Evolutionary conservation across 53 echinoderm and acorn worm genomes (phyloP), one percentile per base, ranked within the genome.

Genomic region (Stichopus horrens): DNA sequence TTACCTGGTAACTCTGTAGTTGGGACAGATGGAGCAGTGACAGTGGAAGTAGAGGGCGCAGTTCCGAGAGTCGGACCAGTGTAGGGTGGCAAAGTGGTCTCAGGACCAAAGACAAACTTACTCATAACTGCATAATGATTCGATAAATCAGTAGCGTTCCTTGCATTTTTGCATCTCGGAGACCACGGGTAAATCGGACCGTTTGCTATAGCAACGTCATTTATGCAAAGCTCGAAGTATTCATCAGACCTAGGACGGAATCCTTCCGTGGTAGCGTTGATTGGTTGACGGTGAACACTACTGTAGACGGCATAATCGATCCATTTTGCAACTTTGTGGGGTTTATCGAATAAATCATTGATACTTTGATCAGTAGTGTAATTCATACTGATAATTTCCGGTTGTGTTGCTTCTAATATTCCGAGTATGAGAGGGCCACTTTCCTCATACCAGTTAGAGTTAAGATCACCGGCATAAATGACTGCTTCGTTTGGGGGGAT

Each of bases 121-220:
- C 92, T 95, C 37, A 95, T 77, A 51, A 96, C 97, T 5, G 97
- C 88, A 52, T 88, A 96, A 52, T 96, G 97, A 76, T 96, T 95
- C 6, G 97, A 91, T 9, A 96, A 56, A 80, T 96, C 96, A 4
- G 91, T 90, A 54, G 93, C 88, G 51, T 83, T 87, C 74, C 83
- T 95, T 57, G 14, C 14, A 11, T 75, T 75, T 74, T 87, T 14
- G 55, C 87, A 87, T 75, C 87, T n/a, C 13, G n/a, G n/a, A 19
- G 87, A 87, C 74, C 74, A 87, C 14, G 87, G 87, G 9, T 87
- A 87, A 21, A 87, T 75, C 20, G 87, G 87, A 5, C 87, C 75
- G 55, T 20, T 75, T 4, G 74, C 54, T 9, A 87, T 87, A 20
- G 89, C 57, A 19, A 92, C 21, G 22, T 85, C 83, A 18, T 86